Evolutionary conservation across 2,888 invertebrate species (phyloP).

Genomic region (Tetragonisca angustula): DNA sequence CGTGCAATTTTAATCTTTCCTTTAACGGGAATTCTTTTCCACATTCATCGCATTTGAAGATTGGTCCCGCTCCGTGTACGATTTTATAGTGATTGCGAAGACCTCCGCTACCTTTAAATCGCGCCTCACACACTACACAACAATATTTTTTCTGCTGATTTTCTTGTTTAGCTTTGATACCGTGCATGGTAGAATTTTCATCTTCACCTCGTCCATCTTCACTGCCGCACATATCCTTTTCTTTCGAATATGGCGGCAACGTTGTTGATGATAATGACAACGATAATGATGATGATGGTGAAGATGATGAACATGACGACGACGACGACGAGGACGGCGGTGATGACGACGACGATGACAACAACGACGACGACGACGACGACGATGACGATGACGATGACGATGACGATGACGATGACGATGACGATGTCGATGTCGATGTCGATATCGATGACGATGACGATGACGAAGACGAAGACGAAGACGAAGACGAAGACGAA

Average conservation of each 20-base stretch:
- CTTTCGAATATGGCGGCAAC: not conserved
- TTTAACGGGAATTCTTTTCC: conserved; percentile 91
- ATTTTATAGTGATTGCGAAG: conserved; percentile 82
- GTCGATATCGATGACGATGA: not conserved
- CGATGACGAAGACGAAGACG: too few species aligned
- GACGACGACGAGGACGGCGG: conserved; percentile 12
- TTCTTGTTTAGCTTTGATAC: conserved; percentile 1
- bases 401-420: not conserved
- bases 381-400: not conserved
- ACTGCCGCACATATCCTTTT: not conserved
- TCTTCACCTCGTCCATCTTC: not conserved
- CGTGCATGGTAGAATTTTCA: not conserved
- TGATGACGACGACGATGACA: conserved; percentile 1
- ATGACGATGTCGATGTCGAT: conserved; percentile 24
- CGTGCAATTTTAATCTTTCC: conserved; percentile 90
- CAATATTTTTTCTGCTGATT: conserved; percentile 75
- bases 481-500: not conserved
- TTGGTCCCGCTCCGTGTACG: conserved; percentile 80
- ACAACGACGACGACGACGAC: not conserved
- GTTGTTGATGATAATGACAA: conserved; percentile 29
- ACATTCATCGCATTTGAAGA: conserved; percentile 90
- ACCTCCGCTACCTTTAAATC: conserved; percentile 82
- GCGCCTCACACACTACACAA: conserved; percentile 78
- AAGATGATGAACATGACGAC: not conserved
- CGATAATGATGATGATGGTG: not conserved